Base-by-base conservation (phyloP, 2,113 vertebrate genomes). In the Embiotoca jacksoni region DNA sequence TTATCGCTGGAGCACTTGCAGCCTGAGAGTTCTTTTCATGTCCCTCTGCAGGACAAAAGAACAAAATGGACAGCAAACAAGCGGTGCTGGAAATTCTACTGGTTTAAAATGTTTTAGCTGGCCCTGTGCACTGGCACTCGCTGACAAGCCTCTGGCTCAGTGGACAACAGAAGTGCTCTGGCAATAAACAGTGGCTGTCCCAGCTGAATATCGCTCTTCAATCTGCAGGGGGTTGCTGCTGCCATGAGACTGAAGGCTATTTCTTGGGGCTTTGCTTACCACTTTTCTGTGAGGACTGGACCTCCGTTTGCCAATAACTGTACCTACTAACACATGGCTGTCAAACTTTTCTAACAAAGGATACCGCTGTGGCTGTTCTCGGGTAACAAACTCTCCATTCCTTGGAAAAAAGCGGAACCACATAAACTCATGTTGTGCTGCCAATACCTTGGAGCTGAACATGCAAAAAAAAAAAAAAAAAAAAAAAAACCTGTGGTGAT, bases 381-480 rank as follows among this genome's bases (percentile, higher is more conserved):
- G 72, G 71, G 72, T 65, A 68, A 76, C 63, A 73, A 72, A 58
- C 49, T 54, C 61, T 47, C n/a, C 47, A 41, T 56, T 64, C 41
- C 56, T 61, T 55, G n/a, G 49, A 78, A 66, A 79, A 50, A 7
- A 52, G 33, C 52, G 76, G 39, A 32, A 68, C 35, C 31, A 39
- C 11, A 32, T 16, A 59, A 74, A 49, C 33, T 52, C 47, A 13
- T 52, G 49, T 67, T 72, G 69, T 62, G 61, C 39, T 85, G 79
- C 76, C 89, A 82, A 75, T 57, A 69, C 70, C 74, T 78, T 69
- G 70, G 60, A 81, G 36, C 79, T 79, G 57, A 84, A 72, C 59
- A 64, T 33, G 55, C 66, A 71, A 67, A 79, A 58, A 16, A 6
- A 71, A 13, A 39, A 35, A 65, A 3, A 52, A 53, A 67, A 23